A percentile compares a stretch with the other conserved stretches of the same genome.
These are phyloP conservation scores for Allygus modestus DNA, from an alignment of 2,888 invertebrate genomes.

Conservation along the genomic window DNA sequence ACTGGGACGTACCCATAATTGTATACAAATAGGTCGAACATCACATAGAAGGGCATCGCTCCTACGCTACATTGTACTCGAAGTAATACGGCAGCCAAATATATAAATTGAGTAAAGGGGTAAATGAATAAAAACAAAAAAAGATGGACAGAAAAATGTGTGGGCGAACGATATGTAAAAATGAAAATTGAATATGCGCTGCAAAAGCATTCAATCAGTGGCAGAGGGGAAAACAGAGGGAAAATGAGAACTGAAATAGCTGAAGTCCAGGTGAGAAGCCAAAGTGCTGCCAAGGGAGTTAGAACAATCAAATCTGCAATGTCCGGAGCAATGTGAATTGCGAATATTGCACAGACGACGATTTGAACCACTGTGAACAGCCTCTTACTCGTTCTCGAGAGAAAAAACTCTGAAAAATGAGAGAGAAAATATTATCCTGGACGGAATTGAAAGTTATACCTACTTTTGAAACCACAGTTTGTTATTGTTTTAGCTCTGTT, in stretches of 20 bases:
- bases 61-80: not conserved
- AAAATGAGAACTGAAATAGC: not conserved
- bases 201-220: not conserved
- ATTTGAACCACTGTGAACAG: not conserved
- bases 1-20: not conserved
- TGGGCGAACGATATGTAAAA: not conserved
- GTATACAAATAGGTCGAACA: not conserved
- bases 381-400: not conserved
- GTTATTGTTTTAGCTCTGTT: too few relatives aligned
- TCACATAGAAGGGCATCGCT: not conserved
- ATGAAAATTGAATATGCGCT: not conserved
- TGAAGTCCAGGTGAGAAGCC: not conserved
- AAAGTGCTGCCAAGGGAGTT: not conserved
- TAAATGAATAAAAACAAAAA: not conserved
- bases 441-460: too few relatives aligned
- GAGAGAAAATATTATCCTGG: too few relatives aligned
- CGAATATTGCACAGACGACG: not conserved
- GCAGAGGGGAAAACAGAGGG: not conserved
- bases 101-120: not conserved
- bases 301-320: not conserved
- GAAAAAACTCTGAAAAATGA: conserved; percentile 1
- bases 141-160: not conserved
- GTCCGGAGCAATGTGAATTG: not conserved
- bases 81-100: not conserved
- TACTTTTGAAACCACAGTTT: too few relatives aligned